These are phyloP conservation scores for Mya arenaria DNA, from an alignment of 1,140 invertebrate species.

Conservation along the genomic window DNA sequence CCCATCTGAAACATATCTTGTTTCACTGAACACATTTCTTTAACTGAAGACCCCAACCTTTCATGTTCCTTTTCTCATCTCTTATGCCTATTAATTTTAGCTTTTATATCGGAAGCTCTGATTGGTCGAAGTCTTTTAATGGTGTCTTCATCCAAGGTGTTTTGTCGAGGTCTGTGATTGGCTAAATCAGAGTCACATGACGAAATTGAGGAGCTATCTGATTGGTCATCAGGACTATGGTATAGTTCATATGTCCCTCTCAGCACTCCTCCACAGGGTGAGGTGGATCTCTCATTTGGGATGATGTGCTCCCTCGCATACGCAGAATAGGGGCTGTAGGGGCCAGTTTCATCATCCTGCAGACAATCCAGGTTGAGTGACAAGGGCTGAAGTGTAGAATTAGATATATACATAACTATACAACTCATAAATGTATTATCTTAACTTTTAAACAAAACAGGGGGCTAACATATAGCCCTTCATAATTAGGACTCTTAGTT, in stretches of 20 bases:
- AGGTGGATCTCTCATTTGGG: constrained; percentile 15
- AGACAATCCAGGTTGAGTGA: constrained; percentile 38
- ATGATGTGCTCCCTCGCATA: constrained; percentile 49
- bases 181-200: constrained; percentile 24
- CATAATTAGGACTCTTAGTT: no score
- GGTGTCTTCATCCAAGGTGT: constrained; percentile 29
- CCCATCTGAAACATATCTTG: no score
- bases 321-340: constrained; percentile 52
- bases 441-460: background rate
- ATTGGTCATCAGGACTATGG: background rate
- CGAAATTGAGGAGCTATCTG: constrained; percentile 18
- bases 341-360: constrained; percentile 26
- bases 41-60: no score
- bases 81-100: constrained; percentile 44
- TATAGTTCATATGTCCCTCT: constrained; percentile 49
- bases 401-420: background rate
- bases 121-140: constrained; percentile 43
- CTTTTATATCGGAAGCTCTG: constrained; percentile 43
- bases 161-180: background rate
- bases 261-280: constrained; percentile 18
- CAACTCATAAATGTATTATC: background rate
- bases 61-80: constrained; percentile 22
- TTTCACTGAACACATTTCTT: no score
- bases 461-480: no score
- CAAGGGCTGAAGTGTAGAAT: constrained; percentile 30